Percentiles rank a stretch among this genome's conserved stretches.
phyloP scores from a whole-genome alignment of 2,888 invertebrate species.

The Balanococcus diminutus region DNA sequence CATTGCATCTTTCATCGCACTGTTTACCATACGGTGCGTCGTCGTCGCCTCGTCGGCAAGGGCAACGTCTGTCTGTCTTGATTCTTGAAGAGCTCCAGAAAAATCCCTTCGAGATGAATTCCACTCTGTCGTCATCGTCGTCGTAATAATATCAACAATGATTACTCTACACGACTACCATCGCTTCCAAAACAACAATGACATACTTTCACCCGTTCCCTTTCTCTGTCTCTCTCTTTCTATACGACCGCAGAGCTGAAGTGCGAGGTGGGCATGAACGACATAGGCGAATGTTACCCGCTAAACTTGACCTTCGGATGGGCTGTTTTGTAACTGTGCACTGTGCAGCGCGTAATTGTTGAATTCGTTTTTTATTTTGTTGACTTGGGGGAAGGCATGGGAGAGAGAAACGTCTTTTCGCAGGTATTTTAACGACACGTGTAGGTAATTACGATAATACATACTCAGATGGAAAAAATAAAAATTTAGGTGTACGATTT shows the following conservation, averaged over 20 bases:
- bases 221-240: not conserved
- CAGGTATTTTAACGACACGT: too few relatives aligned
- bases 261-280: too few relatives aligned
- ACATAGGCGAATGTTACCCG: constrained; percentile 5
- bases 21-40: not conserved
- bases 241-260: not conserved
- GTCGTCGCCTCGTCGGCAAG: too few relatives aligned
- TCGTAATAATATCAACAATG: not conserved
- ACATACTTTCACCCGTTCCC: constrained; percentile 16
- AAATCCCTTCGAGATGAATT: not conserved
- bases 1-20: too few relatives aligned
- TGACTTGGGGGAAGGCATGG: not conserved
- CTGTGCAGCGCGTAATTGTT: not conserved
- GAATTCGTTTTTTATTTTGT: not conserved
- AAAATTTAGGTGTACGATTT: too few relatives aligned
- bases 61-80: too few relatives aligned
- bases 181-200: not conserved
- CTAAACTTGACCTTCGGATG: constrained; percentile 34
- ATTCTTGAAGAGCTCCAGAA: too few relatives aligned
- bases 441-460: too few relatives aligned
- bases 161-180: not conserved
- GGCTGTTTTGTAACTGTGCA: constrained; percentile 7
- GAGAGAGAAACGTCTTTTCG: too few relatives aligned
- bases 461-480: too few relatives aligned
- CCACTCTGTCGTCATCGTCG: not conserved